Base-by-base conservation (phyloP, 2,797 vertebrate genomes). In the Coendou prehensilis region DNA sequence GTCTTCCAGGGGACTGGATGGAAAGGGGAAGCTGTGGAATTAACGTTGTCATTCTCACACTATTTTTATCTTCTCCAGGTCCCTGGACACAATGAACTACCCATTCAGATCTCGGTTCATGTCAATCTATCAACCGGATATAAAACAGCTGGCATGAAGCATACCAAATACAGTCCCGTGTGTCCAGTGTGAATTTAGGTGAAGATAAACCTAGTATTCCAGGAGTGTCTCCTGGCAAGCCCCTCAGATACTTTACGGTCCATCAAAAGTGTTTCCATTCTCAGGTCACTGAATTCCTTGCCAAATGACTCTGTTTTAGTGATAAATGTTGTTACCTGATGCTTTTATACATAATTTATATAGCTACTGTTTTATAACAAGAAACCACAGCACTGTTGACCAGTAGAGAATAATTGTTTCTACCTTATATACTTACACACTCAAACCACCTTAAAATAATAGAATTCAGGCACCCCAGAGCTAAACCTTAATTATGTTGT, bases 401-500 rank as follows among this genome's bases (percentile, higher is more conserved):
- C 89, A 91, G 28, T 26, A 81, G 57, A 97, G 56, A 97, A 86
- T 91, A 91, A 87, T 50, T 92, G 33, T 82, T 95, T 89, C 56
- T 90, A 88, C 7, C 8, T 86, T 94, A 94, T 28, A 67, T 50
- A 80, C 50, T 95, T 63, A 91, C 81, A 94, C 6, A 87, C 9
- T 30, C 28, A 89, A 96, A 92, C 52, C 61, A 95, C 67, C 63
- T 96, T 96, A 91, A 97, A 95, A 94, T 94, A 95, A 96, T 71
- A 96, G n/a, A 93, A 95, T 96, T 78, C 91, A 97, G 87, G n/a
- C 41, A 81, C n/a, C 87, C 84, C 26, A 89, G 37, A 92, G 59
- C 56, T 96, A 84, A 94, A 89, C 57, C 95, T 97, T 97, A 97
- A 97, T 97, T 98, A 96, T 89, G 37, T 96, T 97, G 59, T 97